These are phyloP conservation scores for Platorchestia sp. DNA, from an alignment of 1,140 invertebrate genomes.

Conservation along the genomic window DNA sequence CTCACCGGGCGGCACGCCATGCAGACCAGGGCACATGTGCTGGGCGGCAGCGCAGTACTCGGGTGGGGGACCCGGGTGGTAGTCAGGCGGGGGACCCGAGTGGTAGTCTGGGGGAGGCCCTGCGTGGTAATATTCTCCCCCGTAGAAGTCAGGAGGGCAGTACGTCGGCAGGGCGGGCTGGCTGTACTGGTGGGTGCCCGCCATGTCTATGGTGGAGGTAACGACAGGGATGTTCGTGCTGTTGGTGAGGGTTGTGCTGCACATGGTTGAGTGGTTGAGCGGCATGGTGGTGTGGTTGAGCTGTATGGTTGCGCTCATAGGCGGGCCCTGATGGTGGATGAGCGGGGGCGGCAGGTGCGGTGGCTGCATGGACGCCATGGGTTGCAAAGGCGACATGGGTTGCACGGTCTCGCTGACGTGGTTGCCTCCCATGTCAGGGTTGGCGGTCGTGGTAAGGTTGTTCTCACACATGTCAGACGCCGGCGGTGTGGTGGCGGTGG, in stretches of 20 bases:
- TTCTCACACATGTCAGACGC: neutral
- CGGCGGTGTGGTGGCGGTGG: neutral
- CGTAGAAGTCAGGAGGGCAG: slow-evolving; percentile 15
- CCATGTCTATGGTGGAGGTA: slow-evolving; percentile 41
- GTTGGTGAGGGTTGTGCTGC: slow-evolving; percentile 37
- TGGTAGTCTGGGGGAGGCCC: neutral
- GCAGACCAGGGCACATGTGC: slow-evolving; percentile 15
- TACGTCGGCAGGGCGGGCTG: neutral
- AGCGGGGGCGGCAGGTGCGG: neutral
- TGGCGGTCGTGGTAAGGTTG: neutral
- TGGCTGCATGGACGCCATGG: neutral
- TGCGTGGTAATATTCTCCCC: neutral
- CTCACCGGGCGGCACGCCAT: slow-evolving; percentile 12
- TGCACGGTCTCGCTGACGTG: neutral
- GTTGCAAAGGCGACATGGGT: neutral
- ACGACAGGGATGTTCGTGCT: slow-evolving; percentile 39
- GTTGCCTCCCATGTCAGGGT: neutral
- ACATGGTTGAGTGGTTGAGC: slow-evolving; percentile 25
- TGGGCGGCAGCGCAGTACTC: slow-evolving; percentile 36
- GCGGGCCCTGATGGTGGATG: slow-evolving; percentile 21
- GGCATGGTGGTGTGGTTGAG: slow-evolving; percentile 29
- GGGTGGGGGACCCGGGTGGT: neutral
- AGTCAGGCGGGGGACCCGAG: neutral
- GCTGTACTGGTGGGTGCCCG: neutral
- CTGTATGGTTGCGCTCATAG: neutral